Percentiles rank a stretch among this genome's conserved stretches.
Evolutionary conservation across 1,140 invertebrate species (phyloP).

Genomic region (Atta colombica): DNA sequence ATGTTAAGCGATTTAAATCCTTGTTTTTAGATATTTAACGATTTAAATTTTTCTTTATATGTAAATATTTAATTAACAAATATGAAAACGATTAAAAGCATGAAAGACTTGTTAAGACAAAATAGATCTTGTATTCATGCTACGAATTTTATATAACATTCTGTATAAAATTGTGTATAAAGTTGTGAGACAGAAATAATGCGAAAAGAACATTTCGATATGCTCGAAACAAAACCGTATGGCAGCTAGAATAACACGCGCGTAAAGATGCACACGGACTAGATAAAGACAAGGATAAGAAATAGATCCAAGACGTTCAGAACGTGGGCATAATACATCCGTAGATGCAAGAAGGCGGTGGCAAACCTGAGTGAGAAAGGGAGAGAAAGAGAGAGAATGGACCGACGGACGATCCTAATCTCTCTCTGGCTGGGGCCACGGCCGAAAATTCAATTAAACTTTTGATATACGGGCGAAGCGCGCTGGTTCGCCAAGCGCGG

Average conservation of each 20-base stretch:
- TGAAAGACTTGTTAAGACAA: no score
- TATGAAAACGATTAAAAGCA: background rate
- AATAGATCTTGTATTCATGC: background rate
- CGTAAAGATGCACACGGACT: conserved; percentile 39
- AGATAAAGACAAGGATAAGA: conserved; percentile 64
- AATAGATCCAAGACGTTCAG: conserved; percentile 14
- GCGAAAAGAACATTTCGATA: conserved; percentile 8
- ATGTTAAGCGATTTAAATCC: no score
- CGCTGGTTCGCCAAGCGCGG: conserved; percentile 72
- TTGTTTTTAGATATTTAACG: background rate
- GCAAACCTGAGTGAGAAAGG: background rate
- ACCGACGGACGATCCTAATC: conserved; percentile 84
- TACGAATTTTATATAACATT: background rate
- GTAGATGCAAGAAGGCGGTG: conserved; percentile 20
- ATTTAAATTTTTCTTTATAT: no score
- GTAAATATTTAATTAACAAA: no score
- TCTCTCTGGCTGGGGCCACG: conserved; percentile 75
- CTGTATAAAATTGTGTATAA: background rate
- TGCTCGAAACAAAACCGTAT: conserved; percentile 5
- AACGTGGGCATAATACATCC: conserved; percentile 42
- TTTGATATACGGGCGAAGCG: conserved; percentile 85
- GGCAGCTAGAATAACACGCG: conserved; percentile 75
- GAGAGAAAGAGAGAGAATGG: background rate
- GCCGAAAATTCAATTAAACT: conserved; percentile 87
- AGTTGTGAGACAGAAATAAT: background rate